phyloP scores from a whole-genome alignment of 1,140 invertebrate species.

The Tribolium madens region DNA sequence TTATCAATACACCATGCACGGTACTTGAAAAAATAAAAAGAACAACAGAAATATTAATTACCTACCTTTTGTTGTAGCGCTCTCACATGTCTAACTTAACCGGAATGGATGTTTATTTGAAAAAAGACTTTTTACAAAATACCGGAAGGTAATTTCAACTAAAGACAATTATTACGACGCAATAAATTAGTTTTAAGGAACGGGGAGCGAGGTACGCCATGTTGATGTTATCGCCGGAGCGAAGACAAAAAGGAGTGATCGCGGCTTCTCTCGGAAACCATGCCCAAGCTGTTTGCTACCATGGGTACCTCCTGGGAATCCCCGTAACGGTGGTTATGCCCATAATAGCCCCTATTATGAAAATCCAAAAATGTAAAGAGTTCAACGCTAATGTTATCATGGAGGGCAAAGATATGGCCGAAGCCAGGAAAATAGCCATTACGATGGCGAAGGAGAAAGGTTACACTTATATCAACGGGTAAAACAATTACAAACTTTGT shows the following conservation, averaged over 20 bases:
- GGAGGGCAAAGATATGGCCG: constrained; percentile 85
- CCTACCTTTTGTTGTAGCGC: constrained; percentile 71
- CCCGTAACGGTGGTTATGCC: constrained; percentile 96
- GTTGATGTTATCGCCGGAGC: constrained; percentile 78
- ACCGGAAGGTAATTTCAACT: constrained; percentile 81
- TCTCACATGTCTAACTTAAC: constrained; percentile 83
- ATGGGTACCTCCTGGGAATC: constrained; percentile 83
- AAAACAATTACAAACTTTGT: constrained; percentile 48
- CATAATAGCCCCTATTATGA: constrained; percentile 91
- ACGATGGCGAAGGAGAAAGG: constrained; percentile 77
- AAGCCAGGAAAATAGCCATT: constrained; percentile 85
- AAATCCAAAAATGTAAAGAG: constrained; percentile 86
- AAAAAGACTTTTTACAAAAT: constrained; percentile 93
- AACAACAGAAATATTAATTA: background rate
- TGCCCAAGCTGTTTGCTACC: constrained; percentile 89
- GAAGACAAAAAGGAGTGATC: constrained; percentile 84
- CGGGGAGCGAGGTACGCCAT: constrained; percentile 90
- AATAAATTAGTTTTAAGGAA: constrained; percentile 85
- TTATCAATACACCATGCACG: constrained; percentile 86
- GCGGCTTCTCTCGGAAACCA: constrained; percentile 95
- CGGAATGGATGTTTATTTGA: constrained; percentile 90
- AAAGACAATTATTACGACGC: background rate
- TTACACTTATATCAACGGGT: constrained; percentile 89
- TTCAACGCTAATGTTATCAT: constrained; percentile 89
- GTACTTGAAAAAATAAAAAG: constrained; percentile 69